Conservation (phyloP, 2,888 invertebrate genomes). For the Craniophora ligustri region DNA sequence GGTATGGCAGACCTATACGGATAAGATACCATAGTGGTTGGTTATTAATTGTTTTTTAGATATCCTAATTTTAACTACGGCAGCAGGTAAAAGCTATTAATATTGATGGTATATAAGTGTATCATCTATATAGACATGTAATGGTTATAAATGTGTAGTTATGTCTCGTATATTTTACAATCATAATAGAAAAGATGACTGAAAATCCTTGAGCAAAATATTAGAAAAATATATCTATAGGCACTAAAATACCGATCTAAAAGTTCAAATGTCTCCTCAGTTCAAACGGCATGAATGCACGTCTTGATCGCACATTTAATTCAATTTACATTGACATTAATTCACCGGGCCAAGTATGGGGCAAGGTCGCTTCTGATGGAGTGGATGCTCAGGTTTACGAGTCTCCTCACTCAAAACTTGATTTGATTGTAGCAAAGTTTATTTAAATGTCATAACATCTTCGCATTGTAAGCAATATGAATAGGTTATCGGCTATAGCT, state of each 20-base stretch:
- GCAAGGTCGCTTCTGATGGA: constrained; percentile 55
- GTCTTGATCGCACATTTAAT: constrained; percentile 41
- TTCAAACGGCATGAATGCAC: not conserved
- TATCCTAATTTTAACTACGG: too few species aligned
- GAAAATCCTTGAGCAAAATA: too few species aligned
- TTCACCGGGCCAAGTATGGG: constrained; percentile 52
- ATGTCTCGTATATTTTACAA: too few species aligned
- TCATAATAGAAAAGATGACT: too few species aligned
- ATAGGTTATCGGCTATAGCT: not conserved
- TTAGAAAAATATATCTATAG: too few species aligned
- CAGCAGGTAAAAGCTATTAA: too few species aligned
- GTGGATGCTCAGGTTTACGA: constrained; percentile 23
- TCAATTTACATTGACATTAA: constrained; percentile 65
- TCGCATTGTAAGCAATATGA: constrained; percentile 4
- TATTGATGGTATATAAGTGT: too few species aligned
- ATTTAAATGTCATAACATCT: constrained; percentile 18
- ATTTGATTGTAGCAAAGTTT: constrained; percentile 18
- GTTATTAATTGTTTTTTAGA: too few species aligned
- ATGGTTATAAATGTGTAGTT: too few species aligned
- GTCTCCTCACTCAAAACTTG: constrained; percentile 38
- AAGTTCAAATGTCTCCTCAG: constrained; percentile 1
- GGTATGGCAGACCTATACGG: too few species aligned
- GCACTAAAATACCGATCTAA: not conserved
- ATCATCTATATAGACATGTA: too few species aligned
- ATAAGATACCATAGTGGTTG: too few species aligned